phyloP scores from a whole-genome alignment of 2,888 invertebrate genomes.

The Oxytorus armatus region DNA sequence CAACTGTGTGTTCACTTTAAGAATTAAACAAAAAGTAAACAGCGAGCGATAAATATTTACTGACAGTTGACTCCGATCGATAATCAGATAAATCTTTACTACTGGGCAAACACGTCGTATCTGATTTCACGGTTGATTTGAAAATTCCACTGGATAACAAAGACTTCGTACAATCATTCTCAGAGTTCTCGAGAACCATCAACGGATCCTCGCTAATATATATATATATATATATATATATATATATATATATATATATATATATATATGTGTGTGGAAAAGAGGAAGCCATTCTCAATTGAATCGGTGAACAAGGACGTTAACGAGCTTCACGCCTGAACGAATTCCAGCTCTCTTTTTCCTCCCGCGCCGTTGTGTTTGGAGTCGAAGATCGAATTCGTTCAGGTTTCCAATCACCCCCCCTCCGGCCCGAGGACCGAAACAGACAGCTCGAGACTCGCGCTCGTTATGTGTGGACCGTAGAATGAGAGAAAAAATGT shows the following conservation, averaged over 20 bases:
- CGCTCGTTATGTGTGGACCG: constrained; percentile 27
- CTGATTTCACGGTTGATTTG: constrained; percentile 40
- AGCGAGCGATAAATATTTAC: constrained; percentile 4
- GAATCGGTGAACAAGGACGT: constrained; percentile 51
- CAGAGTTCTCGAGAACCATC: constrained; percentile 10
- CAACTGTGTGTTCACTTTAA: not conserved
- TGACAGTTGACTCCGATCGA: constrained; percentile 1
- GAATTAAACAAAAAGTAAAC: not conserved
- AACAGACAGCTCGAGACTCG: not conserved
- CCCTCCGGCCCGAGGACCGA: constrained; percentile 4
- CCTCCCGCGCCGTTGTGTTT: not conserved
- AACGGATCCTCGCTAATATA: constrained; percentile 1
- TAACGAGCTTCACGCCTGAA: constrained; percentile 65
- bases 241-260: not conserved
- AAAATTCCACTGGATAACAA: constrained; percentile 35
- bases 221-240: not conserved
- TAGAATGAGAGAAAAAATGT: constrained; percentile 1
- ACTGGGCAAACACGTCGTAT: not conserved
- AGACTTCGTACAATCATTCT: constrained; percentile 11
- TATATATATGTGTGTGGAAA: not conserved
- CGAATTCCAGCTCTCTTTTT: constrained; percentile 41
- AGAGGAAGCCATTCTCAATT: constrained; percentile 33
- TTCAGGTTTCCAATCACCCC: constrained; percentile 60
- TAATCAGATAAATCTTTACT: constrained; percentile 20
- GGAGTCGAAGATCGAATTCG: constrained; percentile 58